Conservation (phyloP, 1,140 invertebrate genomes). For the Drosophila asahinai region DNA sequence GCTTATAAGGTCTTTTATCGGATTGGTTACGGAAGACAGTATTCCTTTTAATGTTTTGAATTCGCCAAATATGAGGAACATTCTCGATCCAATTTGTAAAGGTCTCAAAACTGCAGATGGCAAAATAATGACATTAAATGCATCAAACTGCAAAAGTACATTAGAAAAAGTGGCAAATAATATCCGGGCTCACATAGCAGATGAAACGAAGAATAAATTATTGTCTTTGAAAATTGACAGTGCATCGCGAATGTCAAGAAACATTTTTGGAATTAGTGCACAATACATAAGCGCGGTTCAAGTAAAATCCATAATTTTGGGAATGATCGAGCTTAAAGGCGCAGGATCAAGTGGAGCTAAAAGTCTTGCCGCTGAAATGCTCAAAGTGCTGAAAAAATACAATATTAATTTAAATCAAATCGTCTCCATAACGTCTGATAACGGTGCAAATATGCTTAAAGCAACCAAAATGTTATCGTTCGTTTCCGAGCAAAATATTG, state of each 20-base stretch:
- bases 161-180: background rate
- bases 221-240: background rate
- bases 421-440: slow-evolving; percentile 13
- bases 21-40: too few species aligned
- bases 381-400: slow-evolving; percentile 12
- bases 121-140: too few species aligned
- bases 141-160: too few species aligned
- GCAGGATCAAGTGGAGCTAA: slow-evolving; percentile 8
- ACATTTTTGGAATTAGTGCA: background rate
- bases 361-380: slow-evolving; percentile 2
- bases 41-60: too few species aligned
- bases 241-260: background rate
- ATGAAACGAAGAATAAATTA: background rate
- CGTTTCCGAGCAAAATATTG: too few species aligned
- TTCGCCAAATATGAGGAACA: too few species aligned
- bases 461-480: background rate
- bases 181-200: background rate
- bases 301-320: too few species aligned
- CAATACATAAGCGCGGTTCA: background rate
- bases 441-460: slow-evolving; percentile 5
- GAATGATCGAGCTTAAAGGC: slow-evolving; percentile 8
- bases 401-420: slow-evolving; percentile 16
- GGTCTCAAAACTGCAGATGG: too few species aligned
- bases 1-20: too few species aligned
- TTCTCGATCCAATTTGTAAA: too few species aligned